Evolutionary conservation across 2,888 invertebrate species (phyloP), one percentile per base, ranked within the genome.

Genomic region (Drosophila siamana): DNA sequence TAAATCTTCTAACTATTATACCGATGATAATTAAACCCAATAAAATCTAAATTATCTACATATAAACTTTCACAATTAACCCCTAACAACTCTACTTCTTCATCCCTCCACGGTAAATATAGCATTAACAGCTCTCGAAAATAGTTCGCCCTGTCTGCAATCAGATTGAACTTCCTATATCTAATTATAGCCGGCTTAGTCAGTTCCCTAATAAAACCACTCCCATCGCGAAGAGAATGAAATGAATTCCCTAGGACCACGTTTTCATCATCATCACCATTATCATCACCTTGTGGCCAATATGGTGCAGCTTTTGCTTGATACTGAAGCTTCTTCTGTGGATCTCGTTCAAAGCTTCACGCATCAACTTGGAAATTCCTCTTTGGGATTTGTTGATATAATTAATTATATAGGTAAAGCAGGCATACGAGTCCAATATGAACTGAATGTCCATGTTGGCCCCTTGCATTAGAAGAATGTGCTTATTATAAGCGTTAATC

Each of bases 401-500:
- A 13, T 38, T 38, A 6, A 38, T 13, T 13, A 38, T 38, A 15
- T 38, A 38, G 15, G 15, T 38, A 6, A 13, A 38, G 15, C 15
- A 38, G 2, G 22, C 22, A 22, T 3, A 22, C 2, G 22, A 4
- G 22, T 22, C 22, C 22, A 22, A 22, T 22, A 22, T 22, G 22
- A 22, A 22, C 5, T 43, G 41, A 22, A 60, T 56, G 5, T 56
- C 33, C 0, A 46, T 60, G 50, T 48, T 57, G 13, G 48, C 48
- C n/a, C 40, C 11, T 19, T 48, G 57, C 30, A 54, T 43, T 4
- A 11, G 9, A 4, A 54, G 43, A 19, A 57, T 16, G 11, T 43
- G 33, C 16, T n/a, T 59, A 44, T 50, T 50, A 16, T 36, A 51
- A n/a, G 36, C 33, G 15, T 46, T 46, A 2, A 28, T 4, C 0